Percentiles rank a stretch among this genome's conserved stretches.
These are phyloP conservation scores for Lophura nycthemera DNA, from an alignment of 2,113 vertebrate genomes.

Conservation along the genomic window DNA sequence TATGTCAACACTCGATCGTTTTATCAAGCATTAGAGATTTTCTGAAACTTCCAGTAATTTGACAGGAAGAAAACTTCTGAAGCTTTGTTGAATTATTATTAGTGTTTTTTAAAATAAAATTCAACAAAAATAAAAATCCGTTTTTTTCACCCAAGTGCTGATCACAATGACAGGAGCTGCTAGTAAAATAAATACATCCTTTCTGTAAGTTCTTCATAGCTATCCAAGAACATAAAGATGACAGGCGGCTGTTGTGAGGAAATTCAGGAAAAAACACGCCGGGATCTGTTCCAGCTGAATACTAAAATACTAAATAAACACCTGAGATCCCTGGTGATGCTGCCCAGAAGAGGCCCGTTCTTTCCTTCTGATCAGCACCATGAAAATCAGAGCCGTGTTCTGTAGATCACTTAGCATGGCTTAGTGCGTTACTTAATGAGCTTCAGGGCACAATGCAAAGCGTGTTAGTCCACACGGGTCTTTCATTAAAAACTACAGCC, in stretches of 20 bases:
- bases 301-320: neutral
- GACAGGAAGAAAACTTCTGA: neutral
- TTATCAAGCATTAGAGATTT: neutral
- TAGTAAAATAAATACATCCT: slow-evolving; percentile 11
- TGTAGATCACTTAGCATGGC: neutral
- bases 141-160: neutral
- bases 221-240: neutral
- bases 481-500: slow-evolving; percentile 8
- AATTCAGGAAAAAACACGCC: neutral
- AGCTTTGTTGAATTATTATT: neutral
- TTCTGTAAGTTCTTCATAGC: neutral
- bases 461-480: neutral
- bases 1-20: neutral
- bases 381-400: neutral
- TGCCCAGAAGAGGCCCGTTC: neutral
- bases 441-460: neutral
- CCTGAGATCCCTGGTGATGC: neutral
- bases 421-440: neutral
- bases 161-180: slow-evolving; percentile 1
- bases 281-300: neutral
- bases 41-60: neutral
- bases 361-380: neutral
- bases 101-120: slow-evolving; percentile 23
- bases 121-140: neutral
- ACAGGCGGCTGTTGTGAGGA: neutral